Evolutionary conservation across 2,888 invertebrate species (phyloP), one percentile per base, ranked within the genome.

Genomic region (Trichopoda pennipes): DNA sequence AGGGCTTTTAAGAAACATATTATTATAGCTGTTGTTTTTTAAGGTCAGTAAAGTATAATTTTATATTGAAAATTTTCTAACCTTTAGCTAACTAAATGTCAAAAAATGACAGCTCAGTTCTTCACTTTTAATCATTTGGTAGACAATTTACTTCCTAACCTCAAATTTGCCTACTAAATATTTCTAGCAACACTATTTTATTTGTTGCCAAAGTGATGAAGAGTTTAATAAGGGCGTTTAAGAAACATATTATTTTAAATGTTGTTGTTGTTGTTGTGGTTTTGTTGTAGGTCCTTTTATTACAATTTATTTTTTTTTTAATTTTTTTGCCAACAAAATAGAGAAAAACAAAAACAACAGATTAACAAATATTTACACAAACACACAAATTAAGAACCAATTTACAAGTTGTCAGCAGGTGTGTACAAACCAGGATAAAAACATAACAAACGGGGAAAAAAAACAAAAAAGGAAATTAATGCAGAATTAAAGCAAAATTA

Each of bases 171-270:
- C n/a, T n/a, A n/a, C n/a, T 38, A 38, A 6, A 38, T 12, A 12
- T 38, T 38, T 38, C 38, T 61, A 44, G 61, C 44, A 61, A 17
- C 61, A 28, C 44, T 44, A 10, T 23, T 32, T 72, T 12, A 2
- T 38, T 38, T 38, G 63, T 75, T 78, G 74, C 70, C 70, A 75
- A 74, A 78, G 81, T 78, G 49, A 78, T 63, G 61, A 75, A 38
- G 60, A 66, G 58, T 38, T 70, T 75, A 78, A 75, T 70, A 82
- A 78, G 78, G 81, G 78, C 78, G 74, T 82, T 75, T 60, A 78
- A 74, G 60, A 44, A 60, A 38, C 12, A 47, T 69, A 42, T 53
- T 53, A 56, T 42, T 32, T 17, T 61, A 19, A 49, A 56, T 66
- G 47, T 56, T 74, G 16, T 66, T 70, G 51, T 77, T 72, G 14